Percentiles rank a stretch among this genome's conserved stretches.
Evolutionary conservation across 2,888 invertebrate species (phyloP).

Genomic region (Yponomeuta cagnagella): DNA sequence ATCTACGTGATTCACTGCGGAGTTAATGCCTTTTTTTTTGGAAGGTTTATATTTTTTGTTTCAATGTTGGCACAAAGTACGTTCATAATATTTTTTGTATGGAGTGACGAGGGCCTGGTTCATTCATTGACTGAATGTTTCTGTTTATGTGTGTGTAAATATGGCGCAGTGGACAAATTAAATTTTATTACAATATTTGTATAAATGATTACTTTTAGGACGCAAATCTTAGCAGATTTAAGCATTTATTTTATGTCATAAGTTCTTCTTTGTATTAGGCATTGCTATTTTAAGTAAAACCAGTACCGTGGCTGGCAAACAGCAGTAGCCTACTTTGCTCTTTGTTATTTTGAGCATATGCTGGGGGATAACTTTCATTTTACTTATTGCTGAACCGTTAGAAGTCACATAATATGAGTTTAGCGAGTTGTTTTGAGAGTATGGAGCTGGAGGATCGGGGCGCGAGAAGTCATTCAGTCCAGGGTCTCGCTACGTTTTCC

Average conservation of each 20-base stretch:
- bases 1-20: too few species aligned
- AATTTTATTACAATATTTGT: slow-evolving; percentile 60
- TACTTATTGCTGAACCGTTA: slow-evolving; percentile 38
- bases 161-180: slow-evolving; percentile 58
- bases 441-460: slow-evolving; percentile 35
- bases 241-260: slow-evolving; percentile 26
- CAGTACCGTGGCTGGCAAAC: slow-evolving; percentile 1
- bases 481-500: slow-evolving; percentile 53
- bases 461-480: slow-evolving; percentile 61
- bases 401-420: slow-evolving; percentile 43
- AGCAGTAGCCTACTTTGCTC: slow-evolving; percentile 38
- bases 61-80: too few species aligned
- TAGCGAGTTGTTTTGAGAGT: slow-evolving; percentile 37
- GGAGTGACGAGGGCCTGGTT: too few species aligned
- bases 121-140: slow-evolving; percentile 9
- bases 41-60: too few species aligned
- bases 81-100: too few species aligned
- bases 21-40: too few species aligned
- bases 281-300: slow-evolving; percentile 5
- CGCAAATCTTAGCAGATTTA: slow-evolving; percentile 62
- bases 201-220: slow-evolving; percentile 58
- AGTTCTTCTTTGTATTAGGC: slow-evolving; percentile 8
- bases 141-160: slow-evolving; percentile 3
- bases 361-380: slow-evolving; percentile 47
- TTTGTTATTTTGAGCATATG: slow-evolving; percentile 56